Conservation (phyloP, 2,888 invertebrate species). For the Camptogramma bilineatum region DNA sequence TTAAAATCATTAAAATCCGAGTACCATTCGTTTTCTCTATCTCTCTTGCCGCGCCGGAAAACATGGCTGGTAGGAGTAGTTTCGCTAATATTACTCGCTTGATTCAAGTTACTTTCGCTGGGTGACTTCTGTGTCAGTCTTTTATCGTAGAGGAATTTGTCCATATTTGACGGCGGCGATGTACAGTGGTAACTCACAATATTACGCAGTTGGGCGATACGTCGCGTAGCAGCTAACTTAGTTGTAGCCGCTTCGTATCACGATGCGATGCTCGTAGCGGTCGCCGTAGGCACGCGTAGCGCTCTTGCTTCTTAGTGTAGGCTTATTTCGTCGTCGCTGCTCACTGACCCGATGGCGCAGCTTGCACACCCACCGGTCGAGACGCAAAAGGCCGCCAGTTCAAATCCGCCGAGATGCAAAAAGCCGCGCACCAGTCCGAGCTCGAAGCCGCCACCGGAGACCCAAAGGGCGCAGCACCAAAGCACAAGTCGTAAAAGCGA, state of each 20-base stretch:
- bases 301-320: neutral
- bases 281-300: conserved; percentile 1
- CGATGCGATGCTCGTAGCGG: neutral
- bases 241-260: neutral
- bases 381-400: neutral
- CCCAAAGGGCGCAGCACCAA: too few relatives aligned
- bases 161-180: neutral
- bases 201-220: neutral
- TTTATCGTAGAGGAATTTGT: conserved; percentile 6
- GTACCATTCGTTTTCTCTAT: conserved; percentile 5
- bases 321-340: conserved; percentile 1
- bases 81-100: neutral
- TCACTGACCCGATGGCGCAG: neutral
- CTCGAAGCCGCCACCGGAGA: too few relatives aligned
- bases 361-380: neutral
- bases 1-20: neutral
- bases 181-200: too few relatives aligned
- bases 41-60: conserved; percentile 3
- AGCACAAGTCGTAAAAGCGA: too few relatives aligned
- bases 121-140: neutral
- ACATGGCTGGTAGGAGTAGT: conserved; percentile 6
- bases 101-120: conserved; percentile 1
- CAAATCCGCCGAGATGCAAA: conserved; percentile 2
- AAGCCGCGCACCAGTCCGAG: neutral
- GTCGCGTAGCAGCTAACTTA: neutral